Evolutionary conservation across 1,140 invertebrate genomes (phyloP), one percentile per base, ranked within the genome.

Genomic region (Yoshiicerus persimilis): DNA sequence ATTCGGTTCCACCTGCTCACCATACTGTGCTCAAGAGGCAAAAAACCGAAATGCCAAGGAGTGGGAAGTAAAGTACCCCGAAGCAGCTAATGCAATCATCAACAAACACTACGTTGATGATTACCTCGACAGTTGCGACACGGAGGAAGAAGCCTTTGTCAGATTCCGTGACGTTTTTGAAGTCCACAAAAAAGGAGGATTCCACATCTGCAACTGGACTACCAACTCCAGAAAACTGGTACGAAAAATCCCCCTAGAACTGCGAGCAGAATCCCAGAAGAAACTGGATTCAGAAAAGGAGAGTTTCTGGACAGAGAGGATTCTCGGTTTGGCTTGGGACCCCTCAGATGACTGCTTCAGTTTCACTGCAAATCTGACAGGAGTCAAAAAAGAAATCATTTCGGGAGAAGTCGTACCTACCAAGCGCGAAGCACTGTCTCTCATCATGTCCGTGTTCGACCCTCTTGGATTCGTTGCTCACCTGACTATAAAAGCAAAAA

Each of bases 1-100:
- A 10, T 91, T 91, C 77, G 90, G 91, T 4, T 87, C 90, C 8
- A 83, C 86, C 0, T 89, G 88, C 8, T 89, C 89, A n/a, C 91
- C 91, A 5, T 87, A n/a, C 20, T 56, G 47, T 2, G 89, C 89
- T 27, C 91, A 89, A 34, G 87, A 38, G 20, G 88, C 86, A 20
- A 66, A 89, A 2, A 83, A 90, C 27, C 8, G 27, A 70, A 70
- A 70, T 70, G 66, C 66, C 4, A 10, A 23, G 9, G 84, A 86
- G 27, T 32, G 30, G 25, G 20, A 36, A 27, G 8, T 70, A 20
- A 85, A 88, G 11, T 89, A 39, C 30, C 83, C 75, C 6, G 23
- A 39, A 32, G 89, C 34, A 27, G 64, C 13, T 3, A 16, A 38
- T 10, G 34, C 32, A 13, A 41, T 85, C 3, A 36, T 30, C 23